Evolutionary conservation across 2,888 invertebrate genomes (phyloP).

Genomic region (Chrysotoxum bicinctum): DNA sequence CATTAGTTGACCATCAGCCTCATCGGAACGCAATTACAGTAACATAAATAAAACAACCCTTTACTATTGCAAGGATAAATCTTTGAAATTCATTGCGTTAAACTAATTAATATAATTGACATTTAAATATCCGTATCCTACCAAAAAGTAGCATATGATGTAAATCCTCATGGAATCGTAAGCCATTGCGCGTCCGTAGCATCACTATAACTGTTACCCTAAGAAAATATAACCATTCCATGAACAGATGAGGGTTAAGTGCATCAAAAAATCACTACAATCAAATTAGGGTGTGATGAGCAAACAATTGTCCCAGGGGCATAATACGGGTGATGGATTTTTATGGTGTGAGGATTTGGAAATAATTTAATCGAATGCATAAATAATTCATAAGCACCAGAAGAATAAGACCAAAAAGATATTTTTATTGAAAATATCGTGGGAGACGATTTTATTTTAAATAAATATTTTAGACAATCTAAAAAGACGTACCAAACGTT

Average conservation of each 20-base stretch:
- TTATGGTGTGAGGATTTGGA: conserved; percentile 76
- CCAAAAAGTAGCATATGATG: conserved; percentile 74
- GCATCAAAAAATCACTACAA: conserved; percentile 81
- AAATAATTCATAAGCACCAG: conserved; percentile 76
- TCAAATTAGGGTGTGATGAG: conserved; percentile 82
- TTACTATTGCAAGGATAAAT: conserved; percentile 5
- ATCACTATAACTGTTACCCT: conserved; percentile 37
- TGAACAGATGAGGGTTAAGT: conserved; percentile 78
- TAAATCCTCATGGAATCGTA: conserved; percentile 68
- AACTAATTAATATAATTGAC: conserved; percentile 67
- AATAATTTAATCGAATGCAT: conserved; percentile 80
- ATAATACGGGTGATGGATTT: conserved; percentile 76
- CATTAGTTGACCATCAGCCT: neutral
- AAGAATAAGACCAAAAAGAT: neutral
- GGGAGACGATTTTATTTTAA: neutral
- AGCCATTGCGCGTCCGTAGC: neutral
- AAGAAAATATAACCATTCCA: conserved; percentile 28
- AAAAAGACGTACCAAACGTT: neutral
- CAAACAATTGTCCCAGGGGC: conserved; percentile 81
- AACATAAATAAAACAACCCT: conserved; percentile 26
- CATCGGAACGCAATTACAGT: neutral
- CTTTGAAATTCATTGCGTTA: conserved; percentile 51
- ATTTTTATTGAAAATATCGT: neutral
- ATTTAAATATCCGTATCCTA: conserved; percentile 63
- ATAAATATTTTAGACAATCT: too few species aligned